phyloP scores from a whole-genome alignment of 2,113 vertebrate species.

The Chionodraco myersi region DNA sequence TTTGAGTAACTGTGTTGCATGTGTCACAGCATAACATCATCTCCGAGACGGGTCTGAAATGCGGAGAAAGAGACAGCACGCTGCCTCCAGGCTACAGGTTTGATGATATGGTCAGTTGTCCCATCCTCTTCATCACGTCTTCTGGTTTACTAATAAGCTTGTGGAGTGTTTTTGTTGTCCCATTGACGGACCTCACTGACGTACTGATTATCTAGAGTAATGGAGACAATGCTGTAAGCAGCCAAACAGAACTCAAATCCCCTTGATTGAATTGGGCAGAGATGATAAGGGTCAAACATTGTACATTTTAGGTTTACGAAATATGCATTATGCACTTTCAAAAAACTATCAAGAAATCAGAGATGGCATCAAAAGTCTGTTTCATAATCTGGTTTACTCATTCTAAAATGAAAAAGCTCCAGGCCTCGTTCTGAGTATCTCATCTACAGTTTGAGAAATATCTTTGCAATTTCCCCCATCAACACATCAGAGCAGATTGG shows the following conservation, averaged over 20 bases:
- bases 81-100: conserved; percentile 81
- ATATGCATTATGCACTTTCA: not conserved
- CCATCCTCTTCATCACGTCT: not conserved
- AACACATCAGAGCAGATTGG: too few species aligned
- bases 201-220: too few species aligned
- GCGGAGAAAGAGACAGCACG: conserved; percentile 78
- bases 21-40: conserved; percentile 69
- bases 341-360: not conserved
- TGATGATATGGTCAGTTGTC: conserved; percentile 79
- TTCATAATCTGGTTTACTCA: not conserved
- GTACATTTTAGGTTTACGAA: not conserved
- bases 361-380: not conserved
- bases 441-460: too few species aligned
- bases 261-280: not conserved
- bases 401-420: too few species aligned
- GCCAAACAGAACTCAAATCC: not conserved
- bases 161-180: not conserved
- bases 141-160: not conserved
- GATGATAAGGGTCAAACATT: not conserved
- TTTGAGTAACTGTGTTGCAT: conserved; percentile 58
- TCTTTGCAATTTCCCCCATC: too few species aligned
- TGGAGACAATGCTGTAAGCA: not conserved
- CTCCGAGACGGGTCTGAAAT: conserved; percentile 32
- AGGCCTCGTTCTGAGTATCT: too few species aligned
- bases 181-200: not conserved